phyloP scores from a whole-genome alignment of 2,888 invertebrate genomes.

The Schizotus pectinicornis region DNA sequence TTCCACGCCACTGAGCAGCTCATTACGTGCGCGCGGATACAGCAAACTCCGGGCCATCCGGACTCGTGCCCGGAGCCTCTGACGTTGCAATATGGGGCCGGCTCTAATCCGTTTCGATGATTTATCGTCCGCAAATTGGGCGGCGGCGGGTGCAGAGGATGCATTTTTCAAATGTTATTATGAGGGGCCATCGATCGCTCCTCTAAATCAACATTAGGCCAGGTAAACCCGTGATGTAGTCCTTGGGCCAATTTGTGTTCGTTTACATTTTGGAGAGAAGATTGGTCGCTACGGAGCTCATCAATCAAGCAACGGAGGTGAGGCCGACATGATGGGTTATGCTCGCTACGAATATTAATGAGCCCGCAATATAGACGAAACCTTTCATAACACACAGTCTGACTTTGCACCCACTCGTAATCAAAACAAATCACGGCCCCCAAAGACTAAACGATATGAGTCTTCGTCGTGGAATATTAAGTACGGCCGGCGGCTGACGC shows the following conservation, averaged over 20 bases:
- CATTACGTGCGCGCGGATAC: constrained; percentile 48
- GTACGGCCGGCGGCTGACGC: background rate
- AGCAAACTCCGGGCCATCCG: constrained; percentile 30
- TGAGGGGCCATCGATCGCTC: constrained; percentile 29
- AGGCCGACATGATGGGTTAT: constrained; percentile 53
- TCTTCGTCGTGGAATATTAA: constrained; percentile 32
- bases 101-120: constrained; percentile 35
- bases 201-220: constrained; percentile 39
- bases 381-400: constrained; percentile 43
- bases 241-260: constrained; percentile 55
- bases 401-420: constrained; percentile 39
- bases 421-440: constrained; percentile 39
- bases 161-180: constrained; percentile 38
- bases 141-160: constrained; percentile 27
- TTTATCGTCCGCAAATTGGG: constrained; percentile 35
- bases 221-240: constrained; percentile 47
- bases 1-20: constrained; percentile 54
- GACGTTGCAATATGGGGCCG: constrained; percentile 40
- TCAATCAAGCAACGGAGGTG: constrained; percentile 53
- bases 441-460: constrained; percentile 31
- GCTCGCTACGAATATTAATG: constrained; percentile 56
- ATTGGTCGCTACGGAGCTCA: constrained; percentile 46
- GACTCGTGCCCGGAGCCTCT: constrained; percentile 28
- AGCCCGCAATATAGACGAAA: constrained; percentile 46
- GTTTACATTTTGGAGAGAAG: constrained; percentile 52